Evolutionary conservation across 2,888 invertebrate genomes (phyloP).

Genomic region (Chymomyza amoena): DNA sequence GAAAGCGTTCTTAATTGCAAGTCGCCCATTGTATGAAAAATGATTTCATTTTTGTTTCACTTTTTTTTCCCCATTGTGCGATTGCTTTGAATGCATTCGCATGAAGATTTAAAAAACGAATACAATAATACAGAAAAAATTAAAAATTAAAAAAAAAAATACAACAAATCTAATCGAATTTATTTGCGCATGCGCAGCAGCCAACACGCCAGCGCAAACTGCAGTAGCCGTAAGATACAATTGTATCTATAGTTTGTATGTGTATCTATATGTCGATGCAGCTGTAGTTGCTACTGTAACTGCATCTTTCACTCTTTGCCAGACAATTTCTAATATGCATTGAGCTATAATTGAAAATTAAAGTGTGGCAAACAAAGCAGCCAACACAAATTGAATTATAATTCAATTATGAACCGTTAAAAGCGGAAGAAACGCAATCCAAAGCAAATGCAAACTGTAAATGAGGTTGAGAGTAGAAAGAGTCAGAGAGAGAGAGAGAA

Average conservation of each 20-base stretch:
- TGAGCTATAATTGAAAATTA: slow-evolving; percentile 67
- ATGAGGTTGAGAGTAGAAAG: slow-evolving; percentile 53
- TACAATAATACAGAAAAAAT: too few species aligned
- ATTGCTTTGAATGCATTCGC: slow-evolving; percentile 20
- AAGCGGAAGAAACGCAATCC: slow-evolving; percentile 62
- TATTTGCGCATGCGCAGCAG: slow-evolving; percentile 39
- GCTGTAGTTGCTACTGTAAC: slow-evolving; percentile 24
- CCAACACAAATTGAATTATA: slow-evolving; percentile 65
- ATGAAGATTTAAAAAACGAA: slow-evolving; percentile 38
- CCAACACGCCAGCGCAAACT: slow-evolving; percentile 44
- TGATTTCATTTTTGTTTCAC: slow-evolving; percentile 31
- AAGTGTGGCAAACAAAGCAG: slow-evolving; percentile 56
- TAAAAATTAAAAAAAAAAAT: not conserved
- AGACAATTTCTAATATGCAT: slow-evolving; percentile 60
- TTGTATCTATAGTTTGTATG: slow-evolving; percentile 20
- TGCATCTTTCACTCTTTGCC: slow-evolving; percentile 56
- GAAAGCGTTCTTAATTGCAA: slow-evolving; percentile 73
- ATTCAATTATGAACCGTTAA: slow-evolving; percentile 73
- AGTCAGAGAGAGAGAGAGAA: not conserved
- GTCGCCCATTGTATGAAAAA: slow-evolving; percentile 42
- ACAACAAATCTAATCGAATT: slow-evolving; percentile 23
- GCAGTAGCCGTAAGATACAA: slow-evolving; percentile 24
- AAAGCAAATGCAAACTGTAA: slow-evolving; percentile 50
- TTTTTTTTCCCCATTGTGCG: slow-evolving; percentile 26
- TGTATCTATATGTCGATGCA: not conserved